phyloP scores from a whole-genome alignment of 2,797 vertebrate genomes.

The Pagetopsis macropterus region DNA sequence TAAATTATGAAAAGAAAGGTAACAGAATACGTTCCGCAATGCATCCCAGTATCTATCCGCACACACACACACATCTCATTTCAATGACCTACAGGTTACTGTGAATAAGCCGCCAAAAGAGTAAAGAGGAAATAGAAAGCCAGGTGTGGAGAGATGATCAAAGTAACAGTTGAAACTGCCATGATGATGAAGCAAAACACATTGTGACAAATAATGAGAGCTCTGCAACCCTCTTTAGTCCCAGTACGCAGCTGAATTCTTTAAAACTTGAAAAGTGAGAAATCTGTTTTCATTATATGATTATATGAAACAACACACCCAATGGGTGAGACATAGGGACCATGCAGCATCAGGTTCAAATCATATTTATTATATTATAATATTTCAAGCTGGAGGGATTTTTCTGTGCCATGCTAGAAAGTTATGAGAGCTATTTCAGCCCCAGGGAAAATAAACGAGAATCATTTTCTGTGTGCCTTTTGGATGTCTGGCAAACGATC shows the following conservation, averaged over 20 bases:
- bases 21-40: slow-evolving; percentile 59
- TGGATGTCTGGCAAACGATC: not conserved
- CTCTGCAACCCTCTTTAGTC: not conserved
- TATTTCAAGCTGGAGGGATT: not conserved
- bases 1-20: slow-evolving; percentile 76
- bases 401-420: not conserved
- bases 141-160: not conserved
- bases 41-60: slow-evolving; percentile 5
- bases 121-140: not conserved
- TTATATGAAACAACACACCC: not conserved
- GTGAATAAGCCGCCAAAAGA: not conserved
- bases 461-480: not conserved
- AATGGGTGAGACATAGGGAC: not conserved
- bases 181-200: not conserved
- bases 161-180: not conserved
- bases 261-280: not conserved
- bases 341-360: not conserved
- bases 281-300: not conserved
- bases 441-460: not conserved
- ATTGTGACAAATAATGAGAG: not conserved
- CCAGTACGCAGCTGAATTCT: not conserved
- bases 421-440: not conserved
- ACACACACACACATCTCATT: slow-evolving; percentile 26
- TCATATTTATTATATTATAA: not conserved
- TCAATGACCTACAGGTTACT: slow-evolving; percentile 26